Evolutionary conservation across 1,140 invertebrate genomes (phyloP).

Genomic region (Stratiolaelaps scimitus): DNA sequence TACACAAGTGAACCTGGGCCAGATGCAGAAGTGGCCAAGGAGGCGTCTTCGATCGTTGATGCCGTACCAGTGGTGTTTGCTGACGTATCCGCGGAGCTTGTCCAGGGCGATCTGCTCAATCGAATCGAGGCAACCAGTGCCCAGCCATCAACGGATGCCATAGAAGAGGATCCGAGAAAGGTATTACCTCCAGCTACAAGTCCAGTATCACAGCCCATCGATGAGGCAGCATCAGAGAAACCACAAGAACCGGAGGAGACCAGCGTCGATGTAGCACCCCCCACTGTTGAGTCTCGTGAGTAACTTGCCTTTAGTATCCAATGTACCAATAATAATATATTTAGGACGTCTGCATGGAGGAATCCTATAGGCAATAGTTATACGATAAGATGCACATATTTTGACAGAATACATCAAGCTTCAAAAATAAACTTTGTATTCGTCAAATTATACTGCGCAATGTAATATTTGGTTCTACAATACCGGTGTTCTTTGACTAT

Average conservation of each 20-base stretch:
- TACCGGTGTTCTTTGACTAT: too few species aligned
- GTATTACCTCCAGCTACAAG: neutral
- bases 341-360: too few species aligned
- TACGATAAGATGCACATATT: too few species aligned
- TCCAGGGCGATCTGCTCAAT: neutral
- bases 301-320: neutral
- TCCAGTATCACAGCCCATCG: neutral
- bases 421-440: too few species aligned
- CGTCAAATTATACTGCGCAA: too few species aligned
- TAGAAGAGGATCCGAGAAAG: neutral
- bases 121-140: neutral
- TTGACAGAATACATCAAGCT: too few species aligned
- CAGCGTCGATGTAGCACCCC: neutral
- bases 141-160: too few species aligned
- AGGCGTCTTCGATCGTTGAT: too few species aligned
- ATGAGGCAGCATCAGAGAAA: neutral
- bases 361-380: too few species aligned
- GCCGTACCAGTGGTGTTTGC: too few species aligned
- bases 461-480: neutral
- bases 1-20: too few species aligned
- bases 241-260: neutral
- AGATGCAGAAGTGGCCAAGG: too few species aligned
- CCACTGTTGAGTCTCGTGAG: neutral
- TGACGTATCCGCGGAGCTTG: neutral
- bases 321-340: neutral